Evolutionary conservation across 2,888 invertebrate genomes (phyloP), one percentile per base, ranked within the genome.

Genomic region (Spodoptera picta): DNA sequence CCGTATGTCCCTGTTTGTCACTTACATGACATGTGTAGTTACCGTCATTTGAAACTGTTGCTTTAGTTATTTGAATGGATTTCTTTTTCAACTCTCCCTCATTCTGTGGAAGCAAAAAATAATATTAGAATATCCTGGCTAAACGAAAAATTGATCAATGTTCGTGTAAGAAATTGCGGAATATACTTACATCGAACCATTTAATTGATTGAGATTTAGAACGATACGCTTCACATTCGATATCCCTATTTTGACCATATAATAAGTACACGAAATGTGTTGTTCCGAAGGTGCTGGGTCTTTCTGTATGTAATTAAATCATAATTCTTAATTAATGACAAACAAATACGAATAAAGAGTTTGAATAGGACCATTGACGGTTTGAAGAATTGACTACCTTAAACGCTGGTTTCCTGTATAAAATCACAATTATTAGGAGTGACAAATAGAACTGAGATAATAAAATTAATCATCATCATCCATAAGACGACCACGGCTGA

Each of bases 1-100:
- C 23, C 36, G 58, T 43, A 1, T 59, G 24, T 4, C 76, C 75
- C 7, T 66, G 60, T 11, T 49, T 54, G 49, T 71, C 74, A 24
- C 60, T 77, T 14, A 73, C 74, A 11, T 68, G 77, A n/a, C 80
- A 81, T 0, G 71, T 75, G n/a, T 81, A 81, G 24, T 75, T 79
- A 4, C 79, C 79, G 0, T 74, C 79, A 1, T 53, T 3, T 2
- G 3, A 1, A 0, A 50, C 12, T n/a, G 67, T 10, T 6, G 65
- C 66, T 2, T 73, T 60, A 1, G n/a, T 11, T 5, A 79, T 4
- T n/a, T 43, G 7, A 0, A 70, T 19, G 12, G 57, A 60, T 45
- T 69, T 56, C 9, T 50, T 51, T 12, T 12, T 19, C 14, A 51
- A 9, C 27, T 36, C 36, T 9, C 36, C 36, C 6, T 36, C 9